Evolutionary conservation across 2,888 invertebrate species (phyloP).

Genomic region (Neria commutata): DNA sequence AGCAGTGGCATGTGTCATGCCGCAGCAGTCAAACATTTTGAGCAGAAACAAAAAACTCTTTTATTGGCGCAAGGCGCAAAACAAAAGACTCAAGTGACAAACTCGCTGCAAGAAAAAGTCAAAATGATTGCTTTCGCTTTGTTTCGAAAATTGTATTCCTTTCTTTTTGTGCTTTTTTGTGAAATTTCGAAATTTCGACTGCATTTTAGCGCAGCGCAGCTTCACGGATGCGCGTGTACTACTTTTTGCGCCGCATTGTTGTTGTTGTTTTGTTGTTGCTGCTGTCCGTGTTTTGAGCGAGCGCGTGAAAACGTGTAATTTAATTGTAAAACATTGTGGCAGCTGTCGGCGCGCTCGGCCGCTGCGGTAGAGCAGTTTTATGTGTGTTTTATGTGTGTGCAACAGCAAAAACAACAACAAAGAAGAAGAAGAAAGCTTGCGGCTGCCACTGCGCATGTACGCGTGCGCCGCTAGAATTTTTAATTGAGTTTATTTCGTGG

Average conservation of each 20-base stretch:
- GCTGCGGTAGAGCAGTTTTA: slow-evolving; percentile 5
- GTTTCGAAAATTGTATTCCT: not conserved
- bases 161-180: not conserved
- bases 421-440: not conserved
- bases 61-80: not conserved
- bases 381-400: not conserved
- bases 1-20: slow-evolving; percentile 14
- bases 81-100: slow-evolving; percentile 21
- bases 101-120: slow-evolving; percentile 1
- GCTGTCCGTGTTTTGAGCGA: not conserved
- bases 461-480: slow-evolving; percentile 47
- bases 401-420: slow-evolving; percentile 1
- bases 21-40: not conserved
- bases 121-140: not conserved
- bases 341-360: not conserved
- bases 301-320: slow-evolving; percentile 16
- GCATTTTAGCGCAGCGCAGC: not conserved
- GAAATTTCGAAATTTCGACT: not conserved
- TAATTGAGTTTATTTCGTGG: slow-evolving; percentile 38
- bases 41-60: not conserved
- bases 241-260: not conserved
- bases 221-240: not conserved
- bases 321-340: not conserved
- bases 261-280: not conserved
- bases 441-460: not conserved